Percentiles rank a stretch among this genome's conserved stretches.
Conservation (phyloP, 2,797 vertebrate species). For the Anguilla marmorata region DNA sequence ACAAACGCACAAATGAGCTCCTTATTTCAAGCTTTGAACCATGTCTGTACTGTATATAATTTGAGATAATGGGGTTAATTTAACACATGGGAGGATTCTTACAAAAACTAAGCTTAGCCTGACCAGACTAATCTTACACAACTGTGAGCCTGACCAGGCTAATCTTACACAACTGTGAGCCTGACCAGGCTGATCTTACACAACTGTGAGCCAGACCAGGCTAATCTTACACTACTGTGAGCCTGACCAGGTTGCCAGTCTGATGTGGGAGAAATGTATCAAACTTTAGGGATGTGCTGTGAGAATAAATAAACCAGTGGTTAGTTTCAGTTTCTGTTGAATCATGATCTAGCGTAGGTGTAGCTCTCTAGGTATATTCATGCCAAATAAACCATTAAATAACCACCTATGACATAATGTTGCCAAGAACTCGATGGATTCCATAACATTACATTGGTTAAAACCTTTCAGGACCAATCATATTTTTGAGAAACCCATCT, state of each 20-base stretch:
- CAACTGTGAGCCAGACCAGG: too few relatives aligned
- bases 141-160: background rate
- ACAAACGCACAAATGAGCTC: too few relatives aligned
- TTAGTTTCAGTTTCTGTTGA: background rate
- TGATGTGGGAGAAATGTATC: background rate
- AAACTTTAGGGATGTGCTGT: background rate
- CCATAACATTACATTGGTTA: background rate
- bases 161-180: background rate
- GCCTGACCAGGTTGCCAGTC: background rate
- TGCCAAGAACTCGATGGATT: too few relatives aligned
- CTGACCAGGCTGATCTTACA: background rate
- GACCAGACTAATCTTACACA: background rate
- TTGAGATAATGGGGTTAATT: too few relatives aligned
- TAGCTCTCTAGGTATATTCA: background rate
- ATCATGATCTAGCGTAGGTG: background rate
- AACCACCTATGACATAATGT: too few relatives aligned
- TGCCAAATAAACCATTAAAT: background rate
- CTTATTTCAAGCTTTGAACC: too few relatives aligned
- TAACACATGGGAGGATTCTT: too few relatives aligned
- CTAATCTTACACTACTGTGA: background rate
- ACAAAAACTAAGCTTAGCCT: too few relatives aligned
- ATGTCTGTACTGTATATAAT: too few relatives aligned
- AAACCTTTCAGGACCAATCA: background rate
- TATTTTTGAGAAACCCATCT: background rate
- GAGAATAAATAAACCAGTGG: too few relatives aligned